A percentile compares a stretch with the other conserved stretches of the same genome.
These are phyloP conservation scores for Typhlichthys eigenmanni DNA, from an alignment of 2,797 vertebrate genomes.

Conservation along the genomic window DNA sequence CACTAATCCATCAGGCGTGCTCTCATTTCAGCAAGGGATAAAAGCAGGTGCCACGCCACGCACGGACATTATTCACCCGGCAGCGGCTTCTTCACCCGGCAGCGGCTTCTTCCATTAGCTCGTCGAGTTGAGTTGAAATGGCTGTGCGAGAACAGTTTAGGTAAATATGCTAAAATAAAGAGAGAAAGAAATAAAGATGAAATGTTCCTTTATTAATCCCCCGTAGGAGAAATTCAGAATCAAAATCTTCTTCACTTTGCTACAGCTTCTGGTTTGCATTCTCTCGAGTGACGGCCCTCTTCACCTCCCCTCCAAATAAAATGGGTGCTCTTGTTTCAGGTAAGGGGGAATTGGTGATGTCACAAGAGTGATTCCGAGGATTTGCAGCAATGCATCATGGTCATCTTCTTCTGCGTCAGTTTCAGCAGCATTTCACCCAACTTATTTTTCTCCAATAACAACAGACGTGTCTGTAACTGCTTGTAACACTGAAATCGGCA, in stretches of 20 bases:
- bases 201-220: no score
- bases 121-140: no score
- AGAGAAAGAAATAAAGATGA: no score
- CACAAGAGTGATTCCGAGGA: no score
- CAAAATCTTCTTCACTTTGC: slow-evolving; percentile 97
- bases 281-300: slow-evolving; percentile 94
- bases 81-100: no score
- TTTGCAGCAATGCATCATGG: no score
- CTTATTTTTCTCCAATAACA: slow-evolving; percentile 9
- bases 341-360: background rate
- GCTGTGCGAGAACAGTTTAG: no score
- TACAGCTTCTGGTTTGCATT: slow-evolving; percentile 94
- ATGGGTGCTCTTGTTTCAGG: background rate
- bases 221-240: no score
- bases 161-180: no score
- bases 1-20: slow-evolving; percentile 36
- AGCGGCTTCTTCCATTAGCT: no score
- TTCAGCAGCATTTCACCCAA: slow-evolving; percentile 23
- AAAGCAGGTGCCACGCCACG: background rate
- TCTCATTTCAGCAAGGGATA: slow-evolving; percentile 28
- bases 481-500: slow-evolving; percentile 5
- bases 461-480: slow-evolving; percentile 7
- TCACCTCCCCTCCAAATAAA: slow-evolving; percentile 83
- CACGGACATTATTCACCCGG: no score
- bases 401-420: no score